A percentile compares a stretch with the other conserved stretches of the same genome.
Evolutionary conservation across 1,140 invertebrate species (phyloP).

Genomic region (Sarcophaga peregrina): DNA sequence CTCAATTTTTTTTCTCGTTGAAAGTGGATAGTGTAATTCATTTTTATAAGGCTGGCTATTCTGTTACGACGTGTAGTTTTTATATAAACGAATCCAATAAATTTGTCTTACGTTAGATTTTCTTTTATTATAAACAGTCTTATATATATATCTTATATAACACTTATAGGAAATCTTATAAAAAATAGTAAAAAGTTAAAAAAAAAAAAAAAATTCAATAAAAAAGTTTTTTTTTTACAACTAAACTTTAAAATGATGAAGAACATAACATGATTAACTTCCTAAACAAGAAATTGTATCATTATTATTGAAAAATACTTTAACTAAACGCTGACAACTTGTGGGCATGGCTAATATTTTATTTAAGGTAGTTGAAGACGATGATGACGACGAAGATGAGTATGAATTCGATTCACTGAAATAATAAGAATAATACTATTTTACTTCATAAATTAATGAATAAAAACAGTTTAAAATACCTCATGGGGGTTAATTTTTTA

Average conservation of each 20-base stretch:
- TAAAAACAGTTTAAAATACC: constrained; percentile 47
- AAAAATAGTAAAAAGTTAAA: constrained; percentile 2
- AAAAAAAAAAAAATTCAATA: constrained; percentile 5
- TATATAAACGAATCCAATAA: no score
- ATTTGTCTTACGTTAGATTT: no score
- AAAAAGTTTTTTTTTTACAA: no score
- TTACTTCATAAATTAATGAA: constrained; percentile 8
- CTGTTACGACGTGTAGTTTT: no score
- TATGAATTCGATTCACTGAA: constrained; percentile 50
- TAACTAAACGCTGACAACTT: constrained; percentile 63
- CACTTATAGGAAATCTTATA: neutral
- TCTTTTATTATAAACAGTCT: neutral
- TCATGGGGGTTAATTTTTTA: constrained; percentile 55
- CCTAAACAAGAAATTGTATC: constrained; percentile 61
- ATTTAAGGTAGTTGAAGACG: constrained; percentile 60
- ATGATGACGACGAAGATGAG: constrained; percentile 51
- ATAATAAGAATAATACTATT: constrained; percentile 7
- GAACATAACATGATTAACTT: neutral
- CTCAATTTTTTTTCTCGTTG: neutral
- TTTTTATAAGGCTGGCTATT: neutral
- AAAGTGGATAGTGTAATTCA: neutral
- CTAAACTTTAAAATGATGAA: no score
- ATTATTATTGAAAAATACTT: constrained; percentile 61
- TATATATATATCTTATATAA: constrained; percentile 3
- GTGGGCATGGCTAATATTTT: constrained; percentile 59